phyloP scores from a whole-genome alignment of 2,888 invertebrate genomes.

The Ennomos fuscantarius region DNA sequence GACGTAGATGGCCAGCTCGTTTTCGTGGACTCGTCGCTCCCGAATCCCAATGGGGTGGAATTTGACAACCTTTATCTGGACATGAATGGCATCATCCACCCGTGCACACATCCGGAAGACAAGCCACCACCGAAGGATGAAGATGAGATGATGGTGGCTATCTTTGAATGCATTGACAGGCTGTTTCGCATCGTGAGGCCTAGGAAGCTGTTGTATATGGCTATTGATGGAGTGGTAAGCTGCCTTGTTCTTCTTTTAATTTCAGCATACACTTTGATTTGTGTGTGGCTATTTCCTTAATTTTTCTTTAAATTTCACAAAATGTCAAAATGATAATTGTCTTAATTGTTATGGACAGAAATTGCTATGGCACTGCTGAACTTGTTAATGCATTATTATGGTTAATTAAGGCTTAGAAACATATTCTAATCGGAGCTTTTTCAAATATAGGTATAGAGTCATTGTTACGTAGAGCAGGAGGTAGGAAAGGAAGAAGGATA shows the following conservation, averaged over 20 bases:
- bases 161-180: constrained; percentile 99
- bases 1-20: constrained; percentile 91
- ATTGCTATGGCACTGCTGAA: no score
- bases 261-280: no score
- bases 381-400: no score
- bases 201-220: constrained; percentile 98
- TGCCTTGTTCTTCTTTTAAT: neutral
- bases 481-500: no score
- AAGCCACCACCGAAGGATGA: constrained; percentile 98
- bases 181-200: constrained; percentile 97
- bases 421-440: no score
- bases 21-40: constrained; percentile 92
- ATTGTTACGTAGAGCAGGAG: no score
- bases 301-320: no score
- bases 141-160: constrained; percentile 99
- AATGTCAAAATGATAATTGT: no score
- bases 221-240: constrained; percentile 98
- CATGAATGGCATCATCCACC: constrained; percentile 99
- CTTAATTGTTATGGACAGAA: no score
- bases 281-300: no score
- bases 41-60: constrained; percentile 98
- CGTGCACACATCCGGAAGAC: constrained; percentile 99
- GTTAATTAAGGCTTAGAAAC: no score
- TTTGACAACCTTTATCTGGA: constrained; percentile 99
- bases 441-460: no score